Evolutionary conservation across 2,113 vertebrate genomes (phyloP).

Genomic region (Siniperca knerii): DNA sequence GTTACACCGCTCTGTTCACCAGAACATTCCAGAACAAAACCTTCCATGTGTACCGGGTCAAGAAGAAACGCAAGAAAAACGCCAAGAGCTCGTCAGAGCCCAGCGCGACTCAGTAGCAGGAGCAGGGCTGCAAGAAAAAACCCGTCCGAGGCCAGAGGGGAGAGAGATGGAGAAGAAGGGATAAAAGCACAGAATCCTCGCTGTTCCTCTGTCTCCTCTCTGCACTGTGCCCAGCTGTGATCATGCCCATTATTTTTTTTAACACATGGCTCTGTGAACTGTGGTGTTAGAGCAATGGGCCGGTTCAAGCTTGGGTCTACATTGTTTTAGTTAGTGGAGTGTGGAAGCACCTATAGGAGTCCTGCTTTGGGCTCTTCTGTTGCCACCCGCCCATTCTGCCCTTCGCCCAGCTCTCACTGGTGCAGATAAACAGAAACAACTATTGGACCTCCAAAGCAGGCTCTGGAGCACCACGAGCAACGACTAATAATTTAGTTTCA

Average conservation of each 20-base stretch:
- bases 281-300: conserved; percentile 24
- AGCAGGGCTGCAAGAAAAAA: conserved; percentile 1
- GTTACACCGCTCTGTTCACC: conserved; percentile 87
- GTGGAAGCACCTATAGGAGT: conserved; percentile 25
- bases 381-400: not conserved
- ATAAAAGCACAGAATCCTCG: conserved; percentile 34
- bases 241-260: conserved; percentile 59
- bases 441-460: not conserved
- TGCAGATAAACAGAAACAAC: conserved; percentile 16
- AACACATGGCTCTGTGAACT: conserved; percentile 45
- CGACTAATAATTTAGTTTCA: not conserved
- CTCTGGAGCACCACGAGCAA: not conserved
- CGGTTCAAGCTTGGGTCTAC: conserved; percentile 7
- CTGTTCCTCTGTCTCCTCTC: conserved; percentile 48
- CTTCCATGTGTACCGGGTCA: conserved; percentile 93
- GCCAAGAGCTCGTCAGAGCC: conserved; percentile 52
- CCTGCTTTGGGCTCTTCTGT: conserved; percentile 13
- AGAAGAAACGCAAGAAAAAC: conserved; percentile 81
- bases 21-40: conserved; percentile 96
- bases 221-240: conserved; percentile 45
- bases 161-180: conserved; percentile 21
- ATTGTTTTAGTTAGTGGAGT: conserved; percentile 32
- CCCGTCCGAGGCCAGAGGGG: conserved; percentile 26
- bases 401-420: not conserved
- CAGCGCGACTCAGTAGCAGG: conserved; percentile 45